Evolutionary conservation across 2,113 vertebrate species (phyloP).

Genomic region (Lagopus leucura): DNA sequence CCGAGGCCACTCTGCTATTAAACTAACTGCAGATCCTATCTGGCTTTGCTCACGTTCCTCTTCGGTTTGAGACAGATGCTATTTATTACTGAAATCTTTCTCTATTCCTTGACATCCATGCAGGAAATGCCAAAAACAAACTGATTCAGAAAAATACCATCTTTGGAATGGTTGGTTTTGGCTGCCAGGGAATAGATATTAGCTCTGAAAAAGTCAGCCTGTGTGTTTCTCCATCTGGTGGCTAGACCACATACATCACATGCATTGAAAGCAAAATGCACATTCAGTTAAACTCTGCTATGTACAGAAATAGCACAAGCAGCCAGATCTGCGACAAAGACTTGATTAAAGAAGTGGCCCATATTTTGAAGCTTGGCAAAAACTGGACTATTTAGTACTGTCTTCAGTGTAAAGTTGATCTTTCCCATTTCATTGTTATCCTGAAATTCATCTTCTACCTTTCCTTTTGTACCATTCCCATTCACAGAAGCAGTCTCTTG

Average conservation of each 20-base stretch:
- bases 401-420: neutral
- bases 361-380: neutral
- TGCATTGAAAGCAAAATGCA: neutral
- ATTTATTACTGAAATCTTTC: neutral
- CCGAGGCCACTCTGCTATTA: neutral
- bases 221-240: constrained; percentile 13
- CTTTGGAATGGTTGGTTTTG: neutral
- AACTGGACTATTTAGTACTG: neutral
- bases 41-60: neutral
- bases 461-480: neutral
- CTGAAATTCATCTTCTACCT: neutral
- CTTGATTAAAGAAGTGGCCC: neutral
- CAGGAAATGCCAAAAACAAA: constrained; percentile 57
- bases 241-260: neutral
- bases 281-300: neutral
- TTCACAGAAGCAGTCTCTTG: neutral
- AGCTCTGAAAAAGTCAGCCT: neutral
- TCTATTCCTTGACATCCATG: neutral
- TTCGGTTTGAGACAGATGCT: neutral
- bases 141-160: neutral
- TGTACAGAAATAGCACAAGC: neutral
- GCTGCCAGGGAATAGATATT: neutral
- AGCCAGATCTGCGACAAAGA: neutral
- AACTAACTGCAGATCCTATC: neutral
- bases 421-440: neutral